Conservation (phyloP, 2,113 vertebrate species). For the Microcebus lehilahytsara region DNA sequence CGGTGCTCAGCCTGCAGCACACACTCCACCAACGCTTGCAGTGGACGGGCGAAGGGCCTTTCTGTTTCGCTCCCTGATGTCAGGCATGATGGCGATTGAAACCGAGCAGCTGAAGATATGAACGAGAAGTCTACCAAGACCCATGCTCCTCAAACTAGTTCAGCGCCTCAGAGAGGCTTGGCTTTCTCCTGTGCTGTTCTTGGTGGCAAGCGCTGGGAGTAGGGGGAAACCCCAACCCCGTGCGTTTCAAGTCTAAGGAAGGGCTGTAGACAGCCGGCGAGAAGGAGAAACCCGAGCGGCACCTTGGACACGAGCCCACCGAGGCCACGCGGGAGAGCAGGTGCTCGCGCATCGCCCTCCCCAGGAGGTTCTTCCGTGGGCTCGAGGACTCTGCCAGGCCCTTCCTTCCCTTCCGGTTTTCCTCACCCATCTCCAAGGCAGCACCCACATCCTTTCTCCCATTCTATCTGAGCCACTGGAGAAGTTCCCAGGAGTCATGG, state of each 20-base stretch:
- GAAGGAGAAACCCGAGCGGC: neutral
- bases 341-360: too few species aligned
- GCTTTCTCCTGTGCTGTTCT: neutral
- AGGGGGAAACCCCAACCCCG: neutral
- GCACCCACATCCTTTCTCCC: neutral
- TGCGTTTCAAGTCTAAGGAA: fast-evolving
- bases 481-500: neutral
- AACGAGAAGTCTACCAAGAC: fast-evolving
- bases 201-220: too few species aligned
- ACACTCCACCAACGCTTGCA: neutral
- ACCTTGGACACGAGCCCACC: neutral
- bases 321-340: too few species aligned
- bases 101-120: fast-evolving
- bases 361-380: neutral
- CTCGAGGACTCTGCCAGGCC: neutral
- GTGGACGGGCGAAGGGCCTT: neutral
- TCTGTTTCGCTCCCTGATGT: too few species aligned
- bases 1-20: fast-evolving
- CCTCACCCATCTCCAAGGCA: neutral
- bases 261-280: neutral
- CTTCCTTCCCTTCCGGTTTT: neutral
- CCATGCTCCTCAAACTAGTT: fast-evolving
- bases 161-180: neutral
- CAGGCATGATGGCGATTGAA: fast-evolving
- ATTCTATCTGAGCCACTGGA: neutral